Base-by-base conservation (phyloP, 2,797 vertebrate species). In the Sebastes flavidus region DNA sequence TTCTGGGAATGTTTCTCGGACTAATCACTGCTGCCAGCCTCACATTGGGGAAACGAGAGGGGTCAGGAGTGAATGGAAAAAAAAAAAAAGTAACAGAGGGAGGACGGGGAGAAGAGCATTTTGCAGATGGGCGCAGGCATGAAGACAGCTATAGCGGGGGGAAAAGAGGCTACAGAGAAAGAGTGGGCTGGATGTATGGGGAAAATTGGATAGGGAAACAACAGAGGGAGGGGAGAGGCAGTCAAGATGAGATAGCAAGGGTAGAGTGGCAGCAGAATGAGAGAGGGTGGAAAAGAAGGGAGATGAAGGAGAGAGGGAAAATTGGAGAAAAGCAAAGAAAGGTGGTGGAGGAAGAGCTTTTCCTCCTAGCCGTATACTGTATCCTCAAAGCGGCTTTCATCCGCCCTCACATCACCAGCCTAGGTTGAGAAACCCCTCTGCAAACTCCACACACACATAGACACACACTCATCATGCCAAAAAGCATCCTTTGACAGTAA, bases 321-420 rank as follows among this genome's bases (percentile, higher is more conserved):
- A 82, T 78, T 78, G 78, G 82, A 77, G 77, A 83, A 87, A 83
- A 77, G 81, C 84, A 83, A 80, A 78, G 70, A 76, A 87, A 83
- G 77, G 83, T 83, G 81, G 75, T 49, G 58, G 72, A 86, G 86
- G 86, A 84, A 83, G 80, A 85, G 83, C 83, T 87, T 85, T 86
- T 78, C 81, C 85, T 85, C 77, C 54, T 82, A 73, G 77, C 65
- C 6, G 29, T 73, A 59, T 83, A 75, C 65, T 82, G 80, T 82
- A 85, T 85, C 92, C 92, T 93, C 90, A 94, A 92, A 93, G 91
- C 69, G 2, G 76, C 90, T 93, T 95, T 91, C 87, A 92, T 92
- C 90, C 87, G 10, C 84, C 82, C 80, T 90, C 78, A 84, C 73
- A 90, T 87, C 86, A 79, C 60, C 77, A 71, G 78, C 75, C 78